Evolutionary conservation across 2,113 vertebrate genomes (phyloP), one percentile per base, ranked within the genome.

Genomic region (Lampris incognitus): DNA sequence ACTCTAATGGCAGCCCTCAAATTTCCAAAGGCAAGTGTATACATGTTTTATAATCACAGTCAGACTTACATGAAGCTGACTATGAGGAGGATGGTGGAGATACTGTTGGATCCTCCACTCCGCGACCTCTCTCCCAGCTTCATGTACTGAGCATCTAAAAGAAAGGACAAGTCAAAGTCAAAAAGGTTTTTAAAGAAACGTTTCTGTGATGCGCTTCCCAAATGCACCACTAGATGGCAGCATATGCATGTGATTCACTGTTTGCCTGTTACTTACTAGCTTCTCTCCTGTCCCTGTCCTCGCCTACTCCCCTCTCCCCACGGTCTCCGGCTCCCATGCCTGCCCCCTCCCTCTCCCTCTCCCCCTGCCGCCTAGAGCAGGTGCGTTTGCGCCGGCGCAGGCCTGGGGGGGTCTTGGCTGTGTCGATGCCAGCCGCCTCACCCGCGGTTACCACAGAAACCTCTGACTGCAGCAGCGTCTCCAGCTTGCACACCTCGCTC

Each of bases 11-110:
- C 24, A 24, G 24, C 24, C 24, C 24, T 24, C 24, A 24, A 24
- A 24, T 24, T 6, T 24, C 44, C 38, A 50, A 13, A 66, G 44
- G 4, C 1, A 37, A 1, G 57, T 39, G 58, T 46, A 38, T 9
- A 58, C 40, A 5, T 10, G n/a, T 6, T 5, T 24, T 9, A 38
- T 13, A 5, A 40, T 10, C 58, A 9, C 9, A 40, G 57, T 36
- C 3, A 8, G 40, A 93, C 96, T 95, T 88, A 97, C 96, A 97
- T 96, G 74, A 97, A 89, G 86, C 96, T 97, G 93, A 97, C 95
- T 74, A 97, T 94, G 72, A 97, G 94, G 71, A 97, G 94, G 74
- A 96, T 92, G 0, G 91, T 94, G 76, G 96, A 95, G 85, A 96
- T 89, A 71, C 91, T 90, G 84, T 61, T 90, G 6, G 69, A 73